Base-by-base conservation (phyloP, 2,113 vertebrate genomes). In the Parotia lawesii region DNA sequence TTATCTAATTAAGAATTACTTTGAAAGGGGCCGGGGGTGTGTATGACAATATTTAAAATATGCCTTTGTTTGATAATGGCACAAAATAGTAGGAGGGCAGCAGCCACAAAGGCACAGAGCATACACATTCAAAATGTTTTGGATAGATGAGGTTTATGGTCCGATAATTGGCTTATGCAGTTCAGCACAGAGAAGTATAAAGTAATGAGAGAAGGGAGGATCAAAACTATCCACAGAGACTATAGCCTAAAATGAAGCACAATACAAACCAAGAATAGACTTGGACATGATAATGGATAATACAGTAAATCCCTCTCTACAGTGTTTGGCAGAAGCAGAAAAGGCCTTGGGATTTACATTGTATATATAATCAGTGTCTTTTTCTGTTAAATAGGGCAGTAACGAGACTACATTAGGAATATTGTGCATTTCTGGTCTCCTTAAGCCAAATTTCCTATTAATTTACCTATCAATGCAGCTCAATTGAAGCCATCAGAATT, bases 221-320 rank as follows among this genome's bases (percentile, higher is more conserved):
- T 96, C 93, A 94, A 90, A 97, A 96, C 90, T 95, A 94, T 96
- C 94, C 94, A 82, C 93, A 96, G 95, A 96, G 95, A 95, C 94
- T 75, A 86, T 92, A 92, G 83, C 48, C 91, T 92, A 87, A 97
- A 97, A 97, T 81, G 95, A 97, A 95, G 87, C 79, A 93, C 78
- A 95, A 94, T 94, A 48, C 64, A 76, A 96, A 97, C 97, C 96
- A 97, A 96, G 89, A 97, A 96, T 95, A 97, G 96, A 96, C 95
- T 97, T 97, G 94, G 92, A 97, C 18, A 20, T 81, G 93, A 96
- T 96, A 93, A 95, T 75, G 95, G 95, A 90, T 95, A 96, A 95
- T 94, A 86, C 90, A 93, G 83, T 92, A 96, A 96, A 96, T 96
- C 95, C 90, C 88, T 86, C 79, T 89, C 76, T 93, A 77, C 90